Percentiles rank a stretch among this genome's conserved stretches.
These are phyloP conservation scores for Luehdorfia chinensis DNA, from an alignment of 1,140 invertebrate genomes.

Conservation along the genomic window DNA sequence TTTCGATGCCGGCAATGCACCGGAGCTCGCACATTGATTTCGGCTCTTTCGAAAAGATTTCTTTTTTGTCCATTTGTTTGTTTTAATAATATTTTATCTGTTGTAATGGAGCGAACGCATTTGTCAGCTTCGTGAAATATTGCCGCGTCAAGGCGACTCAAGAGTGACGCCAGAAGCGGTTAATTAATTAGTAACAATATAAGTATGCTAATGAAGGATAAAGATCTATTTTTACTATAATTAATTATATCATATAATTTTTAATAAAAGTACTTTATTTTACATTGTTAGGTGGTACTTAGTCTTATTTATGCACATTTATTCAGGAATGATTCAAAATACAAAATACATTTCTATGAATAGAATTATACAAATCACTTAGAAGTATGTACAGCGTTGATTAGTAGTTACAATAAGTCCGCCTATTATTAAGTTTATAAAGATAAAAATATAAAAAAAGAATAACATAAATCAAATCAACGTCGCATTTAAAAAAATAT, in stretches of 20 bases:
- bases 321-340: too few species aligned
- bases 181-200: slow-evolving; percentile 64
- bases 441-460: too few species aligned
- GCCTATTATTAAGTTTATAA: too few species aligned
- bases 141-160: slow-evolving; percentile 41
- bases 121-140: slow-evolving; percentile 72
- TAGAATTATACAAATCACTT: too few species aligned
- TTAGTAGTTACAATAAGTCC: too few species aligned
- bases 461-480: too few species aligned
- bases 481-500: too few species aligned
- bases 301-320: too few species aligned
- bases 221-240: too few species aligned
- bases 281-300: too few species aligned
- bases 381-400: too few species aligned
- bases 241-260: neutral
- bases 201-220: slow-evolving; percentile 28
- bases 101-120: slow-evolving; percentile 71
- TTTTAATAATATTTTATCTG: slow-evolving; percentile 77
- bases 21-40: slow-evolving; percentile 73
- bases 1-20: slow-evolving; percentile 44
- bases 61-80: slow-evolving; percentile 75
- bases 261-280: neutral
- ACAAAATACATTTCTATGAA: too few species aligned
- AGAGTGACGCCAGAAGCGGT: slow-evolving; percentile 37
- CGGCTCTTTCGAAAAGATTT: slow-evolving; percentile 71